Percentiles rank a stretch among this genome's conserved stretches.
phyloP scores from a whole-genome alignment of 2,888 invertebrate species.

The Torymus tubicola region DNA sequence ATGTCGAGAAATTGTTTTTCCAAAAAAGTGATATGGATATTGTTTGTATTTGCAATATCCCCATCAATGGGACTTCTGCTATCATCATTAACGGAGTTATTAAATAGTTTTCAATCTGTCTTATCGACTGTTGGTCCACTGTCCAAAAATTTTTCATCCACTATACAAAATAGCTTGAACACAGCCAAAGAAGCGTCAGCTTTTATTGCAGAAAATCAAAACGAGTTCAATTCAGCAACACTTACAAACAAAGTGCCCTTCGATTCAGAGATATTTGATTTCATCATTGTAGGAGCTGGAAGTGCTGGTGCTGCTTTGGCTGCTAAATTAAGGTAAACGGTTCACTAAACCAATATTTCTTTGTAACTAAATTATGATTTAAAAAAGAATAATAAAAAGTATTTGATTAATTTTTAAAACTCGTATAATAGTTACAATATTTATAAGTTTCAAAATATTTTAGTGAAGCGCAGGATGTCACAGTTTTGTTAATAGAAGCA shows the following conservation, averaged over 20 bases:
- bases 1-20: no score
- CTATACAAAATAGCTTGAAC: no score
- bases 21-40: no score
- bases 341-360: background rate
- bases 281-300: conserved; percentile 62
- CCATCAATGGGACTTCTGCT: no score
- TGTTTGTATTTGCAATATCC: no score
- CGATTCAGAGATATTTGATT: conserved; percentile 15
- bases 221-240: background rate
- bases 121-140: no score
- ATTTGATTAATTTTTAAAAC: no score
- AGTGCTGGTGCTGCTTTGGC: conserved; percentile 79
- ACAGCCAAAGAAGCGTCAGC: no score
- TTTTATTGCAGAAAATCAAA: background rate
- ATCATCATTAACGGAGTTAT: no score
- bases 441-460: conserved; percentile 76
- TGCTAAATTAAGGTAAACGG: conserved; percentile 34
- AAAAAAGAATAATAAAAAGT: background rate
- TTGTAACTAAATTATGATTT: background rate
- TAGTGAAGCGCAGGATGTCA: conserved; percentile 83
- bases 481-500: conserved; percentile 78
- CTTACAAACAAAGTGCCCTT: conserved; percentile 24
- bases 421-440: no score
- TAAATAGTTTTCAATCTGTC: no score
- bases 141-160: no score